Evolutionary conservation across 1,140 invertebrate genomes (phyloP), one percentile per base, ranked within the genome.

Genomic region (Heliothis virescens): DNA sequence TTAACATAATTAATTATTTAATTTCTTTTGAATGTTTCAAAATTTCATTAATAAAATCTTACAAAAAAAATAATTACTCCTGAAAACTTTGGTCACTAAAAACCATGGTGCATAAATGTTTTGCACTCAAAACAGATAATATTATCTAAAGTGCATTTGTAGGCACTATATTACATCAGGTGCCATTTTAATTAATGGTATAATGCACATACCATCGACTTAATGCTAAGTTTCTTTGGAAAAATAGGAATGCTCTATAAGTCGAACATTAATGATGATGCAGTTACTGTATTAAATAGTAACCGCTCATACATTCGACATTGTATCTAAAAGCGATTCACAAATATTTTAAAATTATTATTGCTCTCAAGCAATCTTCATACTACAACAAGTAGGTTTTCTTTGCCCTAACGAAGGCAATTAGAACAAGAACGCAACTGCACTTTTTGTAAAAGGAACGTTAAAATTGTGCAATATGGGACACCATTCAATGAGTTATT

Each of bases 171-270:
- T 60, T 60, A 60, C 16, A 26, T 57, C 21, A 26, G 21, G 57
- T 29, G 21, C 57, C 26, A 29, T 2, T 29, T 16, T 41, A 29
- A 21, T 11, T 18, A 60, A 60, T 26, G 10, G 34, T 41, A 26
- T 4, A 60, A 60, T 60, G 13, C 57, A 60, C 57, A 60, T 60
- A 60, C 12, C 57, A 60, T 26, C 15, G 34, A 62, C 72, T 75
- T 75, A 75, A 21, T 62, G 12, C 72, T 75, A 75, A 18, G 10
- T 60, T 75, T 75, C 55, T 75, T 75, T 75, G 72, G 72, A 75
- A 75, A 75, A 75, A 75, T 75, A 75, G 72, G 72, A 75, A 75
- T 75, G 72, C 26, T 53, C 62, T 60, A 18, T 29, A 60, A 75
- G 41, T 47, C 57, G 12, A 15, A 13, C 16, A 48, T 48, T 50